Evolutionary conservation across 1,140 invertebrate genomes (phyloP).

Genomic region (Drosophila sechellia): DNA sequence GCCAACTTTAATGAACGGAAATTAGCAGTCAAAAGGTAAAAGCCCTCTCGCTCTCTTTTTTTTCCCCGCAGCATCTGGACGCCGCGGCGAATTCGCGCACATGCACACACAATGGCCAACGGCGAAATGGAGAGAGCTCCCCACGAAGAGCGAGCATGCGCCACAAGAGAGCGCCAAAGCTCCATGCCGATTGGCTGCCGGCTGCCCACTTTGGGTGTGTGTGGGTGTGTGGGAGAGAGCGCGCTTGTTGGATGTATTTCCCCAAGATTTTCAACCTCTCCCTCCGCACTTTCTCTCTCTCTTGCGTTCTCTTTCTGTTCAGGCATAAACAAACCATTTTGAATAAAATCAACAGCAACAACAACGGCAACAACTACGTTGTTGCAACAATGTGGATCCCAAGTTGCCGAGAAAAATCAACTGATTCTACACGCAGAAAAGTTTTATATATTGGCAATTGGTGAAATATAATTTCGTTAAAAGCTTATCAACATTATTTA

Average conservation of each 20-base stretch:
- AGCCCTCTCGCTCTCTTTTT: conserved; percentile 30
- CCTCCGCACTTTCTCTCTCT: conserved; percentile 1
- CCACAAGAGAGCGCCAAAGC: conserved; percentile 55
- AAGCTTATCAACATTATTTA: no score
- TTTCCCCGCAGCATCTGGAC: conserved; percentile 4
- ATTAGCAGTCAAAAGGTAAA: conserved; percentile 81
- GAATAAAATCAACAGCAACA: conserved; percentile 73
- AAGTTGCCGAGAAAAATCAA: conserved; percentile 37
- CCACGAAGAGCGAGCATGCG: conserved; percentile 48
- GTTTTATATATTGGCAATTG: no score
- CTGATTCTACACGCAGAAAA: conserved; percentile 19
- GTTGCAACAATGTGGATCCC: conserved; percentile 57
- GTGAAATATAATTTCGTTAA: no score
- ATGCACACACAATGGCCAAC: not conserved
- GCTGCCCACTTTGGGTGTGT: conserved; percentile 3
- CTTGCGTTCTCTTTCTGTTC: conserved; percentile 19
- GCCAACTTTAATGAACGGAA: conserved; percentile 84
- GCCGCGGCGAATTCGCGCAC: conserved; percentile 35
- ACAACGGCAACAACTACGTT: conserved; percentile 15
- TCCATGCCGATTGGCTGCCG: conserved; percentile 58
- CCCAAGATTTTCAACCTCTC: conserved; percentile 38
- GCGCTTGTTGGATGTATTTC: conserved; percentile 36
- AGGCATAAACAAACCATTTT: conserved; percentile 82
- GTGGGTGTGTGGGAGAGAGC: conserved; percentile 29
- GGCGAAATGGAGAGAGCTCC: conserved; percentile 3